A percentile compares a stretch with the other conserved stretches of the same genome.
Conservation (phyloP, 1,140 invertebrate genomes). For the Ips nitidus region DNA sequence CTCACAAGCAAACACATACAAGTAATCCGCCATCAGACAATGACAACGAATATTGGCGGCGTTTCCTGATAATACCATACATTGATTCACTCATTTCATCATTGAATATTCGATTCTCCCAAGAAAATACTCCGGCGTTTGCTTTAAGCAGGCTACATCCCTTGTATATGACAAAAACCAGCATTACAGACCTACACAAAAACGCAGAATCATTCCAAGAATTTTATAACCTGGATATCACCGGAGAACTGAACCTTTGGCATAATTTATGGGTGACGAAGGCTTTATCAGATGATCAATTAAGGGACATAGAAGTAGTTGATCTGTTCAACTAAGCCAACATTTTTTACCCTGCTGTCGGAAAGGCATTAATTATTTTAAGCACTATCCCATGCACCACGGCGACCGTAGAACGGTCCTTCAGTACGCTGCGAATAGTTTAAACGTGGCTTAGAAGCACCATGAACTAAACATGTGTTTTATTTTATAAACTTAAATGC, state of each 20-base stretch:
- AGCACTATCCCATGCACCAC: conserved; percentile 18
- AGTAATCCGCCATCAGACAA: conserved; percentile 26
- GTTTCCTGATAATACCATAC: conserved; percentile 26
- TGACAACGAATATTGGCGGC: conserved; percentile 26
- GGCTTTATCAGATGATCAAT: conserved; percentile 17
- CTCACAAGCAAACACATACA: conserved; percentile 16
- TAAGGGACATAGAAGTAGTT: conserved; percentile 15
- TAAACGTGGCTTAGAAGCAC: conserved; percentile 33
- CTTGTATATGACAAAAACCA: conserved; percentile 19
- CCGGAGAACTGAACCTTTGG: conserved; percentile 17
- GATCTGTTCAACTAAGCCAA: conserved; percentile 29
- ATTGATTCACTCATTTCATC: conserved; percentile 27
- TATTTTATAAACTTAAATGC: no score
- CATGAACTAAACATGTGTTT: conserved; percentile 3
- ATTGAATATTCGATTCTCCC: conserved; percentile 32
- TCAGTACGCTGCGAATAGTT: conserved; percentile 26
- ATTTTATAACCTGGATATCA: conserved; percentile 24
- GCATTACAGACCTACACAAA: conserved; percentile 23
- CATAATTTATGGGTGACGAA: conserved; percentile 22
- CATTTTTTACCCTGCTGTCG: conserved; percentile 18
- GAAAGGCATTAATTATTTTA: conserved; percentile 24
- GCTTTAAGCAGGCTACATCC: conserved; percentile 26
- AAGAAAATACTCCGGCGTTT: conserved; percentile 29
- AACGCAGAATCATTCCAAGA: conserved; percentile 18
- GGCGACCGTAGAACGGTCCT: conserved; percentile 25